Conservation (phyloP, 2,797 vertebrate species). For the Erethizon dorsatum region DNA sequence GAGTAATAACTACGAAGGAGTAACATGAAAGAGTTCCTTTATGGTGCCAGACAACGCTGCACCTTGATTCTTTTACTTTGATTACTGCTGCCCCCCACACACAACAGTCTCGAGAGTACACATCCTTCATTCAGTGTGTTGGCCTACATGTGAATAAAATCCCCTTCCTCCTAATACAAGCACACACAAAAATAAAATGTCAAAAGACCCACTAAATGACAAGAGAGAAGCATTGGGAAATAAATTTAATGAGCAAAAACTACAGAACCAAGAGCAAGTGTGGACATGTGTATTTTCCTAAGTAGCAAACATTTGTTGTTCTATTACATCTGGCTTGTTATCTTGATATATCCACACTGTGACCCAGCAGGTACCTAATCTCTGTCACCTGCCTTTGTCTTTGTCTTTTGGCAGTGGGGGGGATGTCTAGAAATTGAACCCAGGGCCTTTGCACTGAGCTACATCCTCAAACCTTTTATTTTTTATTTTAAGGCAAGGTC, state of each 20-base stretch:
- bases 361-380: not conserved
- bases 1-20: not conserved
- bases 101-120: not conserved
- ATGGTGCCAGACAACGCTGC: not conserved
- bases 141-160: not conserved
- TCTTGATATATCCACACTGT: not conserved
- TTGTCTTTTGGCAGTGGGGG: not conserved
- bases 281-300: not conserved
- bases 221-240: constrained; percentile 5
- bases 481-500: not conserved
- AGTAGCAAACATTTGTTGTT: not conserved
- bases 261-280: not conserved
- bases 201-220: not conserved
- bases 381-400: not conserved
- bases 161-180: not conserved
- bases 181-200: not conserved
- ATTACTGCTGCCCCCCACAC: not conserved
- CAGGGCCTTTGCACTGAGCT: not conserved
- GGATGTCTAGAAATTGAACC: not conserved
- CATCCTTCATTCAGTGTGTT: not conserved
- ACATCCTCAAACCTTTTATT: not conserved
- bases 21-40: not conserved
- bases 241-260: not conserved
- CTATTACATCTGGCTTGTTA: not conserved
- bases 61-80: not conserved